These are phyloP conservation scores for Eristalis pertinax DNA, from an alignment of 2,888 invertebrate genomes.

Conservation along the genomic window DNA sequence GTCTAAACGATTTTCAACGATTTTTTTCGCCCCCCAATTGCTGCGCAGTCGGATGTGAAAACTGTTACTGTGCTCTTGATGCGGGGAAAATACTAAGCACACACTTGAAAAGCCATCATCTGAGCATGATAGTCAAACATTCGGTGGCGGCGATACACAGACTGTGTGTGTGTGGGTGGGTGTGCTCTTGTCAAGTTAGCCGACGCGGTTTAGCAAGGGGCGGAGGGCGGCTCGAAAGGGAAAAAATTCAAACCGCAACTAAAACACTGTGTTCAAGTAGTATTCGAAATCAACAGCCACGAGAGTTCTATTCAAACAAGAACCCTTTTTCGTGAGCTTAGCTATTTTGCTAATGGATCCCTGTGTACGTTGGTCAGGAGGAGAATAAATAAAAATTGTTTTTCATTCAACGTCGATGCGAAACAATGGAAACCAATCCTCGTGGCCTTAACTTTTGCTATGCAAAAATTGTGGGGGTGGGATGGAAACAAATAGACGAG, in stretches of 20 bases:
- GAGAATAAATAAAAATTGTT: constrained; percentile 60
- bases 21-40: not conserved
- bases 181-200: too few species aligned
- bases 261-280: constrained; percentile 30
- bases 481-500: not conserved
- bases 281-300: constrained; percentile 58
- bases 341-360: constrained; percentile 61
- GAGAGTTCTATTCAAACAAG: constrained; percentile 42
- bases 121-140: constrained; percentile 45
- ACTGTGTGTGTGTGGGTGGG: not conserved
- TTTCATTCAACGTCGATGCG: constrained; percentile 43
- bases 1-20: constrained; percentile 12
- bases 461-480: not conserved
- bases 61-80: not conserved
- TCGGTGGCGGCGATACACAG: not conserved
- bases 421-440: constrained; percentile 44
- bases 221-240: too few species aligned
- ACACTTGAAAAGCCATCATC: constrained; percentile 47
- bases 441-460: constrained; percentile 18
- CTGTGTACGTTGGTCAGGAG: not conserved
- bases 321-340: constrained; percentile 54
- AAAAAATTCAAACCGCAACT: constrained; percentile 23
- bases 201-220: not conserved
- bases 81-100: constrained; percentile 28
- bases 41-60: not conserved